phyloP scores from a whole-genome alignment of 2,113 vertebrate genomes.

The Harpagus bidentatus region DNA sequence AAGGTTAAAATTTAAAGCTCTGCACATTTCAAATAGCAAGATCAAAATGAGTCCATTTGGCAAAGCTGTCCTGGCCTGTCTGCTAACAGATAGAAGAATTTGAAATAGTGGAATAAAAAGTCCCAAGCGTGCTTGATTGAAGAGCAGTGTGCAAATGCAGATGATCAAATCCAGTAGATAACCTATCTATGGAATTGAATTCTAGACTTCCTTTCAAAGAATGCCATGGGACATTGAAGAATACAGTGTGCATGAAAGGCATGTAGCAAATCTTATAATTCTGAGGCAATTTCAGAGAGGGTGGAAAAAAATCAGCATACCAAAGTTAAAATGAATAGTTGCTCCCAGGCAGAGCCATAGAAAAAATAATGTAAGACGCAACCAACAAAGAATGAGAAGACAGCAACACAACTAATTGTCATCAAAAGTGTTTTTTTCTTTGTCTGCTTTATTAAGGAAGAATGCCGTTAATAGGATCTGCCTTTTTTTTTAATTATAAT shows the following conservation, averaged over 20 bases:
- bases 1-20: conserved; percentile 14
- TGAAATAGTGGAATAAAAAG: conserved; percentile 6
- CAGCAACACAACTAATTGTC: neutral
- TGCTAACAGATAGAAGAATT: conserved; percentile 1
- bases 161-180: conserved; percentile 25
- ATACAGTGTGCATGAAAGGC: neutral
- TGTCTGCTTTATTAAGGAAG: neutral
- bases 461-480: neutral
- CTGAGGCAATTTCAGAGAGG: neutral
- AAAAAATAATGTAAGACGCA: neutral
- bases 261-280: neutral
- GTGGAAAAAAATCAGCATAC: neutral
- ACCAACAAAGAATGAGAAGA: neutral
- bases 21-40: neutral
- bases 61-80: neutral
- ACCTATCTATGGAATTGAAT: conserved; percentile 36
- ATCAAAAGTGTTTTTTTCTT: neutral
- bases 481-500: neutral
- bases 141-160: conserved; percentile 17
- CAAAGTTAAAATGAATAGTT: neutral
- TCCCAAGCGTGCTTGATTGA: conserved; percentile 33
- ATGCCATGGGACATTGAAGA: neutral
- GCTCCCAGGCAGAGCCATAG: neutral
- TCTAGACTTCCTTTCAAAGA: conserved; percentile 12
- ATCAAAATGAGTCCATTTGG: conserved; percentile 19